Conservation (phyloP, 2,797 vertebrate species). For the Hydrolagus colliei region DNA sequence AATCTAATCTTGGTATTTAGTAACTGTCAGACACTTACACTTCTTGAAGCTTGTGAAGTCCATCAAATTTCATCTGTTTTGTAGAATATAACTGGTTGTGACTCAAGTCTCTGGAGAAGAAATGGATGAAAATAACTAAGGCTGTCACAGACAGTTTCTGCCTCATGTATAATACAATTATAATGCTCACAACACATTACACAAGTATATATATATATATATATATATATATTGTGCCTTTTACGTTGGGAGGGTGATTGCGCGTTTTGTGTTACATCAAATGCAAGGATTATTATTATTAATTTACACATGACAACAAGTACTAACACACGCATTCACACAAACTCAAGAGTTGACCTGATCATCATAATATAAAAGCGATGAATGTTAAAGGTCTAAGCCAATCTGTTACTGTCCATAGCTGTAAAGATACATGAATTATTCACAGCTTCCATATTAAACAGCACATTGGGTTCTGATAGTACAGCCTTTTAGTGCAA, state of each 20-base stretch:
- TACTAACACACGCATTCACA: too few species aligned
- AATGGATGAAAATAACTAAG: constrained; percentile 23
- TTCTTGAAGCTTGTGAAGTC: constrained; percentile 55
- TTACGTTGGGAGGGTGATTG: too few species aligned
- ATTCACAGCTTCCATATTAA: constrained; percentile 44
- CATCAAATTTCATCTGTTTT: constrained; percentile 57
- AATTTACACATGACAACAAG: too few species aligned
- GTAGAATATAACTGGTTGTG: constrained; percentile 58
- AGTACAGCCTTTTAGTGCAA: constrained; percentile 41
- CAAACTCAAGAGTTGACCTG: too few species aligned
- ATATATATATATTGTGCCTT: too few species aligned
- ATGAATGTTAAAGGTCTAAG: constrained; percentile 4
- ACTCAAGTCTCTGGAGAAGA: constrained; percentile 60
- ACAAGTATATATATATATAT: too few species aligned
- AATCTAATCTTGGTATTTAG: not conserved
- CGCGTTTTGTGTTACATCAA: too few species aligned
- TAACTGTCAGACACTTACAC: constrained; percentile 55
- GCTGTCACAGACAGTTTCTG: not conserved
- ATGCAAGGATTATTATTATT: too few species aligned
- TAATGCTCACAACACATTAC: not conserved
- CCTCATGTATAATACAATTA: not conserved
- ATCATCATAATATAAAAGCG: too few species aligned
- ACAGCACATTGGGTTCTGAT: constrained; percentile 43
- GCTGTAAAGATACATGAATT: constrained; percentile 43
- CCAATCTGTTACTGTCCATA: constrained; percentile 34